A percentile compares a stretch with the other conserved stretches of the same genome.
phyloP scores from a whole-genome alignment of 2,888 invertebrate genomes.

The Nomada fucata region DNA sequence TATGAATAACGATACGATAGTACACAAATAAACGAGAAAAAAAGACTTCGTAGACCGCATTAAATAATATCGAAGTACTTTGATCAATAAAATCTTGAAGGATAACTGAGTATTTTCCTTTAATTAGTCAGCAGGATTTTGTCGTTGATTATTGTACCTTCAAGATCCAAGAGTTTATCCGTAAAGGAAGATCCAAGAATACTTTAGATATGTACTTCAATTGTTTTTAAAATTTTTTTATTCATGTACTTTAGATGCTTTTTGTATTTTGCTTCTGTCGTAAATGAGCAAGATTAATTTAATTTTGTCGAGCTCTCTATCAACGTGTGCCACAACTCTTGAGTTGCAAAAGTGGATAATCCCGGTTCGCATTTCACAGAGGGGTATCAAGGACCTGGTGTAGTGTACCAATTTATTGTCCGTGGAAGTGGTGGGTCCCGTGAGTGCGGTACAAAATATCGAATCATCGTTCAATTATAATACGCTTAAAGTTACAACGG shows the following conservation, averaged over 20 bases:
- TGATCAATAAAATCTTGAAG: not conserved
- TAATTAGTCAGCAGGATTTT: not conserved
- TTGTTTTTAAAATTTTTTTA: too few relatives aligned
- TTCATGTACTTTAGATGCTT: not conserved
- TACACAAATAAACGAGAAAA: not conserved
- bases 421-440: slow-evolving; percentile 4
- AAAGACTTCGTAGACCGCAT: not conserved
- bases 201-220: too few relatives aligned
- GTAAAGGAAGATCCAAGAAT: too few relatives aligned
- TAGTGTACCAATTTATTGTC: slow-evolving; percentile 19
- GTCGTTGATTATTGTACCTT: not conserved
- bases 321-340: not conserved
- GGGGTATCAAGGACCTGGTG: not conserved
- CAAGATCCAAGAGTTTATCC: too few relatives aligned
- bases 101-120: not conserved
- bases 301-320: not conserved
- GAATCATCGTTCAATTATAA: not conserved
- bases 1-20: not conserved
- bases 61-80: not conserved
- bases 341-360: slow-evolving; percentile 18
- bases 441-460: not conserved
- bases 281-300: not conserved
- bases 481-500: too few relatives aligned
- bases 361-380: not conserved
- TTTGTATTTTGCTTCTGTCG: not conserved